These are phyloP conservation scores for Caenorhabditis auriculariae DNA, from an alignment of 2,888 invertebrate species.

Conservation along the genomic window DNA sequence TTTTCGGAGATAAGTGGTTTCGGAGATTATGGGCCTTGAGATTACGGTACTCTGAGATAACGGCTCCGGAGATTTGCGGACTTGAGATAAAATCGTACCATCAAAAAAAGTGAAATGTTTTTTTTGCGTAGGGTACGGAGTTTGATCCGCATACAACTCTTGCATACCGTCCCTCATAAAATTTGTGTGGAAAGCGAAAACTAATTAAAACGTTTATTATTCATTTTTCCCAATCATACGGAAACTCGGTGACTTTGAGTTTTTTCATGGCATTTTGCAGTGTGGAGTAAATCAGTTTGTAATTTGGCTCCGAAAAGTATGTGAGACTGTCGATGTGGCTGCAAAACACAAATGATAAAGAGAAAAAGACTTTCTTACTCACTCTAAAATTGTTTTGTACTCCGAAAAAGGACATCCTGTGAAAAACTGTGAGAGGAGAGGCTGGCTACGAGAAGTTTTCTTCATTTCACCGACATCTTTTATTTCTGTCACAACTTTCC, in stretches of 20 bases:
- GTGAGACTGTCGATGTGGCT: constrained; percentile 29
- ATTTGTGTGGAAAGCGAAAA: too few species aligned
- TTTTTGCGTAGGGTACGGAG: too few species aligned
- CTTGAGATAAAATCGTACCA: too few species aligned
- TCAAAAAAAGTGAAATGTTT: too few species aligned
- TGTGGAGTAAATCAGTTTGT: constrained; percentile 31
- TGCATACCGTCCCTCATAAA: too few species aligned
- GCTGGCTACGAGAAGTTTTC: constrained; percentile 17
- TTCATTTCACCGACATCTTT: constrained; percentile 41
- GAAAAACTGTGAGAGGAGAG: constrained; percentile 20
- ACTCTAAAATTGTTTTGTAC: constrained; percentile 28
- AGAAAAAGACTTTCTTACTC: not conserved
- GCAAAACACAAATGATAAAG: constrained; percentile 3
- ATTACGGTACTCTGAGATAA: too few species aligned
- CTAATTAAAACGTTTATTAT: too few species aligned
- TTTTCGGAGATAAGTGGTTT: too few species aligned
- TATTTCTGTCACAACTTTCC: constrained; percentile 50
- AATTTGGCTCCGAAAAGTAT: constrained; percentile 33
- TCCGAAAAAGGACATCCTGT: constrained; percentile 26
- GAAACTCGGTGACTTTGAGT: constrained; percentile 20
- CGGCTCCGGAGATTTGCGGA: too few species aligned
- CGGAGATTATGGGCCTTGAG: too few species aligned
- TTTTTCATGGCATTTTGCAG: constrained; percentile 18
- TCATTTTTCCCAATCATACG: constrained; percentile 25
- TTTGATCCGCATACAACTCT: too few species aligned